Evolutionary conservation across 2,888 invertebrate genomes (phyloP).

Genomic region (Drosophila meridionalis): DNA sequence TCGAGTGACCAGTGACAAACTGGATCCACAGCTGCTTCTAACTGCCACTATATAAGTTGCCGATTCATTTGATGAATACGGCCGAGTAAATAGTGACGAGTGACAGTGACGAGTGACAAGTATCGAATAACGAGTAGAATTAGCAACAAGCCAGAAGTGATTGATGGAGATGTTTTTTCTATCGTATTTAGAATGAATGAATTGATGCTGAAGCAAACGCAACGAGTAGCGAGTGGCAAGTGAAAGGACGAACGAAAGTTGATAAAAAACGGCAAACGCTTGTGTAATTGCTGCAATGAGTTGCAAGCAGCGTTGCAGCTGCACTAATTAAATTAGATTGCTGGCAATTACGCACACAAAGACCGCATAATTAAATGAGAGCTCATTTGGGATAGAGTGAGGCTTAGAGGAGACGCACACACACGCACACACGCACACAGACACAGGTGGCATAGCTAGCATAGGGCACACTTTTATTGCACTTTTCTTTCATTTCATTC

Average conservation of each 20-base stretch:
- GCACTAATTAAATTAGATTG: conserved; percentile 65
- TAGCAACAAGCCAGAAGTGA: neutral
- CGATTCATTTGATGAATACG: no score
- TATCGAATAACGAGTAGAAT: neutral
- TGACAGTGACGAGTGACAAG: no score
- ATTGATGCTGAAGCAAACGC: neutral
- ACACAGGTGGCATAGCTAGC: neutral
- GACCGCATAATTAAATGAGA: conserved; percentile 57
- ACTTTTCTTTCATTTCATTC: conserved; percentile 45
- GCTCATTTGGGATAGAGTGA: conserved; percentile 15
- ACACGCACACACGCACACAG: conserved; percentile 6
- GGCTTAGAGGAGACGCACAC: conserved; percentile 4
- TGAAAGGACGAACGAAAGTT: neutral
- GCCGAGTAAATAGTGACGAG: no score
- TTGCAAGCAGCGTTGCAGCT: conserved; percentile 23
- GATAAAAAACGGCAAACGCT: neutral
- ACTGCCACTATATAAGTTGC: no score
- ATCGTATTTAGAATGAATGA: neutral
- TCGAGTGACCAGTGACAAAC: no score
- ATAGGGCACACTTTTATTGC: conserved; percentile 10
- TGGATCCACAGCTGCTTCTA: no score
- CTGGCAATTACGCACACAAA: conserved; percentile 62
- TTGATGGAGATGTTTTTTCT: neutral
- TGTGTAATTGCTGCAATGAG: conserved; percentile 6
- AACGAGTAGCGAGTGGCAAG: neutral